Conservation (phyloP, 1,140 invertebrate species). For the Meteorus sp. region DNA sequence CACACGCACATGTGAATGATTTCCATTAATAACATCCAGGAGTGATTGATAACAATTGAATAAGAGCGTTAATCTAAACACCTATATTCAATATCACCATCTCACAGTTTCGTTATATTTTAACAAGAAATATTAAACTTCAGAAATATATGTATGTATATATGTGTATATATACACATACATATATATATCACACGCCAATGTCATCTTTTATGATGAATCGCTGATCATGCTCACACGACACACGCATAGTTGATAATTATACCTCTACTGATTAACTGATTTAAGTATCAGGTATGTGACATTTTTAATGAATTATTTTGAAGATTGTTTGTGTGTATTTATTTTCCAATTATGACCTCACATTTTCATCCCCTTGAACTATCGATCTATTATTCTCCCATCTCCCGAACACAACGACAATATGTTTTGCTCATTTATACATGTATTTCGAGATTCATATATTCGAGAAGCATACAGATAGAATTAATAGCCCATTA, state of each 20-base stretch:
- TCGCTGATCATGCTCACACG: conserved; percentile 45
- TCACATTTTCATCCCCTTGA: background rate
- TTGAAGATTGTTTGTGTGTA: conserved; percentile 45
- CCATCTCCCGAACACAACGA: no score
- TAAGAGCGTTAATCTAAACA: no score
- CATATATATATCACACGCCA: background rate
- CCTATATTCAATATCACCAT: no score
- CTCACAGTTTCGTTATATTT: no score
- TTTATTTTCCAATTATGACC: conserved; percentile 6
- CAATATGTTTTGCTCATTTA: conserved; percentile 16
- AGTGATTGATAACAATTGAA: no score
- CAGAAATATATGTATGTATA: no score
- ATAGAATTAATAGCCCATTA: conserved; percentile 23
- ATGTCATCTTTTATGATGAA: background rate
- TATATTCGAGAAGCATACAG: conserved; percentile 23
- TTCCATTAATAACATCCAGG: background rate
- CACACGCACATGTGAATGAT: conserved; percentile 14
- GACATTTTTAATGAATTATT: conserved; percentile 58
- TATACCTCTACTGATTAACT: conserved; percentile 45
- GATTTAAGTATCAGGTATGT: conserved; percentile 51
- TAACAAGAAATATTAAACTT: no score
- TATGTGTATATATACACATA: no score
- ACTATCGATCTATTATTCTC: background rate
- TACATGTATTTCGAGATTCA: conserved; percentile 32
- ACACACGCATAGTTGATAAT: conserved; percentile 55